phyloP scores from a whole-genome alignment of 1,140 invertebrate genomes.

The Drosophila bocqueti region DNA sequence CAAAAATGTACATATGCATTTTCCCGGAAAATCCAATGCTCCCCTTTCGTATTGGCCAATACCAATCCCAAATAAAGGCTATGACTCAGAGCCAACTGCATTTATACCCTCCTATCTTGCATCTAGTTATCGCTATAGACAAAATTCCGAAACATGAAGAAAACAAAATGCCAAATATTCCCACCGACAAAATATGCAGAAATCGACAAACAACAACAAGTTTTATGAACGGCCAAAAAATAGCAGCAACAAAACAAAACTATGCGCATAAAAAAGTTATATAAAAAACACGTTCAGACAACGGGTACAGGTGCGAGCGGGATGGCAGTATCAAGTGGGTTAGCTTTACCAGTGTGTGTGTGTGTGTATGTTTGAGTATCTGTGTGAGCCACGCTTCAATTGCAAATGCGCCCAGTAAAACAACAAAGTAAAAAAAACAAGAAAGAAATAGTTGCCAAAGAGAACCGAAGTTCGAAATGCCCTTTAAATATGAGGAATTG shows the following conservation, averaged over 20 bases:
- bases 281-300: slow-evolving; percentile 78
- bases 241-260: slow-evolving; percentile 56
- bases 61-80: slow-evolving; percentile 8
- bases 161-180: slow-evolving; percentile 73
- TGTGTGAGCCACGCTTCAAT: slow-evolving; percentile 81
- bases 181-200: slow-evolving; percentile 68
- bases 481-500: not conserved
- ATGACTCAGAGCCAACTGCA: slow-evolving; percentile 40
- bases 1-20: slow-evolving; percentile 4
- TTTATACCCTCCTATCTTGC: slow-evolving; percentile 44
- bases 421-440: slow-evolving; percentile 51
- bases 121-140: slow-evolving; percentile 45
- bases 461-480: not conserved
- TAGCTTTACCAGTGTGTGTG: slow-evolving; percentile 7
- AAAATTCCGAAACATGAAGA: slow-evolving; percentile 64
- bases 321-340: slow-evolving; percentile 38
- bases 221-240: slow-evolving; percentile 40
- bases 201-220: slow-evolving; percentile 52
- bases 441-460: not conserved
- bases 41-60: slow-evolving; percentile 6
- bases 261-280: slow-evolving; percentile 77
- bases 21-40: slow-evolving; percentile 3
- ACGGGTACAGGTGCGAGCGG: slow-evolving; percentile 16
- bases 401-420: slow-evolving; percentile 71
- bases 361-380: slow-evolving; percentile 21